Evolutionary conservation across 2,113 vertebrate species (phyloP), one percentile per base, ranked within the genome.

Genomic region (Planiliza haematocheilus): DNA sequence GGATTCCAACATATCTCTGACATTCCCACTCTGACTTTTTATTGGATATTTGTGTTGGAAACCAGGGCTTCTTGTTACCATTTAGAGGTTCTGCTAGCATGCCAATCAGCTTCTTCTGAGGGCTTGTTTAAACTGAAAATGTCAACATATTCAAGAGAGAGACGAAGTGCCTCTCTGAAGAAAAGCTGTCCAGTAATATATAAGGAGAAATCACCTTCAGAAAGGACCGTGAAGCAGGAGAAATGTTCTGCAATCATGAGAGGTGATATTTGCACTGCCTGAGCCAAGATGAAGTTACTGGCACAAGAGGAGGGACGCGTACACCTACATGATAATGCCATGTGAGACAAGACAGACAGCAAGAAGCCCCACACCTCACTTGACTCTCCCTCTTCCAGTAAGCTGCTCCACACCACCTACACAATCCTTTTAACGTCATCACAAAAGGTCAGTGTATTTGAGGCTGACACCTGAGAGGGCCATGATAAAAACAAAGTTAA

Each of bases 381-480:
- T 63, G 36, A 70, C 58, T 20, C 52, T 7, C 48, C 13, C 16
- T 16, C 30, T 36, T 43, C 48, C 36, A 21, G 21, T 82, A 74
- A 80, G 62, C 82, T 66, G 65, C 67, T 65, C 46, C 38, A 37
- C 48, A 70, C 84, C 84, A 77, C 83, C 82, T 68, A 74, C 85
- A 78, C 86, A 77, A 81, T 83, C 77, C 76, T 87, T 88, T 86
- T 74, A 81, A 24, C 7, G 46, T 41, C 70, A 63, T 42, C 50
- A 51, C 62, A 75, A 79, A 86, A 88, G 75, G 83, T 83, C 85
- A 85, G 4, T 36, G 49, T 43, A 77, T 73, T 64, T 1, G 20
- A 77, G 37, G 64, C 77, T 17, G 17, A 80, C 51, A 70, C 59
- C 41, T 46, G 43, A 75, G 63, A 50, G 81, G 70, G 42, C 62